Conservation (phyloP, 2,888 invertebrate genomes). For the Ligdia adustata region DNA sequence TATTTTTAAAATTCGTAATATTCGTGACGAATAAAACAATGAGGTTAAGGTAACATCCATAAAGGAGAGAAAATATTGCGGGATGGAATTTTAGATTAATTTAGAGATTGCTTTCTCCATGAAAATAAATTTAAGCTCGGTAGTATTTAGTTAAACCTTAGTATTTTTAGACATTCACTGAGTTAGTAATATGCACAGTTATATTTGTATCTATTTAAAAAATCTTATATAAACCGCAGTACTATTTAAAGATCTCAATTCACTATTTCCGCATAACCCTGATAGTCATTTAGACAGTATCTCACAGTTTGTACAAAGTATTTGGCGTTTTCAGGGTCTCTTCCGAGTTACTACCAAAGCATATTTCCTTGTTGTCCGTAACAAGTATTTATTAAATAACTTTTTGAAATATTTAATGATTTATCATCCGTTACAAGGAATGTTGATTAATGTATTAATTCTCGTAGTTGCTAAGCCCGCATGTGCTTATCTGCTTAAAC, state of each 20-base stretch:
- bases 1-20: slow-evolving; percentile 8
- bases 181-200: too few relatives aligned
- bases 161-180: too few relatives aligned
- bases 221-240: too few relatives aligned
- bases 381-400: too few relatives aligned
- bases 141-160: too few relatives aligned
- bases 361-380: slow-evolving; percentile 39
- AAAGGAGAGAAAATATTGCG: neutral
- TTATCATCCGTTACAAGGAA: too few relatives aligned
- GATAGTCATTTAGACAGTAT: slow-evolving; percentile 36
- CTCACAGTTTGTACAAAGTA: slow-evolving; percentile 41
- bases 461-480: slow-evolving; percentile 49
- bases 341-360: slow-evolving; percentile 46
- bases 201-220: too few relatives aligned
- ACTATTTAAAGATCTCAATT: too few relatives aligned
- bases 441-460: too few relatives aligned
- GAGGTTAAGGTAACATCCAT: slow-evolving; percentile 6
- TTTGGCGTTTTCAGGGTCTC: slow-evolving; percentile 49
- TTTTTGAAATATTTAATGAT: slow-evolving; percentile 8
- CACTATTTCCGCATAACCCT: slow-evolving; percentile 32
- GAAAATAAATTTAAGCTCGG: too few relatives aligned
- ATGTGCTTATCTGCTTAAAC: slow-evolving; percentile 47
- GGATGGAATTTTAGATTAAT: too few relatives aligned
- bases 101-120: too few relatives aligned
- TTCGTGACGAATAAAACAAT: slow-evolving; percentile 5